Percentiles rank a stretch among this genome's conserved stretches.
Evolutionary conservation across 2,888 invertebrate species (phyloP).

Genomic region (Meta bourneti): DNA sequence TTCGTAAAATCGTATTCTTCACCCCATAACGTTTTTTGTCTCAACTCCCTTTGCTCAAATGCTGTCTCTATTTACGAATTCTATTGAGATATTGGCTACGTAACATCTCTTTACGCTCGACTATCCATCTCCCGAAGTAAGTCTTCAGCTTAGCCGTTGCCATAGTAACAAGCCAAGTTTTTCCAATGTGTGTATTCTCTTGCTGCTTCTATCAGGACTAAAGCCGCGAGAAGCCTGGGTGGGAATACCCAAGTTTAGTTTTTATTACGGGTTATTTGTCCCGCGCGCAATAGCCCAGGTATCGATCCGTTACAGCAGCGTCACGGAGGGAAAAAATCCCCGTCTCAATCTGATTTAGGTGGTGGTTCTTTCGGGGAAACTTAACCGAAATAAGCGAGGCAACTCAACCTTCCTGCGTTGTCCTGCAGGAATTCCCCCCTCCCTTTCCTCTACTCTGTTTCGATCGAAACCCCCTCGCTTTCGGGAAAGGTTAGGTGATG

Average conservation of each 20-base stretch:
- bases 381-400: not conserved
- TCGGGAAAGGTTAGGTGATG: not conserved
- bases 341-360: not conserved
- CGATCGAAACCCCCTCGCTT: not conserved
- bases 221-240: slow-evolving; percentile 36
- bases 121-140: slow-evolving; percentile 33
- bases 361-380: not conserved
- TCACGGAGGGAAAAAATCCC: not conserved
- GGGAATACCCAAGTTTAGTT: slow-evolving; percentile 65
- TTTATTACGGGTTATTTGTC: slow-evolving; percentile 56
- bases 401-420: no score
- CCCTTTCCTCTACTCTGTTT: no score
- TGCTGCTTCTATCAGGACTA: slow-evolving; percentile 30
- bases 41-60: not conserved
- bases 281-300: slow-evolving; percentile 35
- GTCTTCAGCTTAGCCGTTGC: slow-evolving; percentile 61
- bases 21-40: slow-evolving; percentile 1
- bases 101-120: slow-evolving; percentile 24
- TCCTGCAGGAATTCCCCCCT: no score
- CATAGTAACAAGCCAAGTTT: slow-evolving; percentile 55
- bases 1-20: not conserved
- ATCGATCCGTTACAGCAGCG: slow-evolving; percentile 32
- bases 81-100: slow-evolving; percentile 66
- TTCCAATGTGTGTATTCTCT: slow-evolving; percentile 19
- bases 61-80: slow-evolving; percentile 7